Conservation (phyloP, 2,113 vertebrate genomes). For the Barbus barbus region DNA sequence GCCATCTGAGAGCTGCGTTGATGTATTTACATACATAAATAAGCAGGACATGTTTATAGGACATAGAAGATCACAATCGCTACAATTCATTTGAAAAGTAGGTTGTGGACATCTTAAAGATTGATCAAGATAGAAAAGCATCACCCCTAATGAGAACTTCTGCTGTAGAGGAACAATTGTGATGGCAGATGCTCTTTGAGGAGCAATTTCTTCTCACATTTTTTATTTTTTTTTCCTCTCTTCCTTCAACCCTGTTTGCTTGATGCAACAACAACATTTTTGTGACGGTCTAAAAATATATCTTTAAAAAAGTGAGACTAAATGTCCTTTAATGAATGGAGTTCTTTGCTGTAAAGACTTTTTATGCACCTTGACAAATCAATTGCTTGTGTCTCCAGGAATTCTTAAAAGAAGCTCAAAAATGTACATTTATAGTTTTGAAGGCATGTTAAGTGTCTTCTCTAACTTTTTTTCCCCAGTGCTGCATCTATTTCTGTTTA, state of each 20-base stretch:
- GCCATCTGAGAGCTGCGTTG: too few species aligned
- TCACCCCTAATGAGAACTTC: too few species aligned
- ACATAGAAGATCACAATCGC: too few species aligned
- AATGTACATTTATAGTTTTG: background rate
- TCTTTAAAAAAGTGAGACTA: background rate
- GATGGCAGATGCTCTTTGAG: background rate
- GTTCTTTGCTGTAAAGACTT: background rate
- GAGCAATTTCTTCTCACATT: background rate
- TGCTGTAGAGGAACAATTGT: background rate
- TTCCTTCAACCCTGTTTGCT: background rate
- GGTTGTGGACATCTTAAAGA: too few species aligned
- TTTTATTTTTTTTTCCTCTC: too few species aligned
- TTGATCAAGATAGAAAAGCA: too few species aligned
- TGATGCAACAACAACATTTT: background rate
- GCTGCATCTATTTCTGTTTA: background rate
- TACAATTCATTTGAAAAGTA: too few species aligned
- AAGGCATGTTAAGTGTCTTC: background rate
- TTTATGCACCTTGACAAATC: background rate
- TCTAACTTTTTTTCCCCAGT: background rate
- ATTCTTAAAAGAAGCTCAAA: background rate
- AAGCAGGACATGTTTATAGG: too few species aligned
- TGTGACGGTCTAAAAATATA: background rate
- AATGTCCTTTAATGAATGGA: background rate
- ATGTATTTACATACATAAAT: too few species aligned
- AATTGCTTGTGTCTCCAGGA: background rate